These are phyloP conservation scores for Accipiter virgatus DNA, from an alignment of 2,113 vertebrate species.

Conservation along the genomic window DNA sequence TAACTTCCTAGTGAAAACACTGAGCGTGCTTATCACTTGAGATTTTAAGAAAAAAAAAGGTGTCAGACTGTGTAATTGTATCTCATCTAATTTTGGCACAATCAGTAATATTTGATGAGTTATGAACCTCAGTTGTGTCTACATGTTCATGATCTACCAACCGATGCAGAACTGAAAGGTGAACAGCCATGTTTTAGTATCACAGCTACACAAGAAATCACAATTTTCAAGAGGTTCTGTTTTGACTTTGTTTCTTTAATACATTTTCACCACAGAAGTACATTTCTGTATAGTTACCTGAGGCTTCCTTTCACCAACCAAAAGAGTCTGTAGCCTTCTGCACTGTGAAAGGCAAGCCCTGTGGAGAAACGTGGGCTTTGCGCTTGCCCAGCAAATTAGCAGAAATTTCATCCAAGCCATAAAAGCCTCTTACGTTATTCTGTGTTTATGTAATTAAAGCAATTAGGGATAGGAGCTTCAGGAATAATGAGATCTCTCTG, in stretches of 20 bases:
- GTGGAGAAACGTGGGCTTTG: background rate
- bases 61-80: constrained; percentile 34
- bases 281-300: constrained; percentile 32
- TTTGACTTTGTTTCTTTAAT: background rate
- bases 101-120: background rate
- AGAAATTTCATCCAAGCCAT: constrained; percentile 71
- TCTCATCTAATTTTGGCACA: constrained; percentile 28
- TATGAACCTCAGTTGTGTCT: background rate
- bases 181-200: constrained; percentile 3
- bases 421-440: constrained; percentile 61
- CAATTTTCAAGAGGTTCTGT: background rate
- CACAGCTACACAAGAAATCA: background rate
- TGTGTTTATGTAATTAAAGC: constrained; percentile 65
- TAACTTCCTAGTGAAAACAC: constrained; percentile 58
- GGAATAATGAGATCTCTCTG: constrained; percentile 25
- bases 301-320: constrained; percentile 55
- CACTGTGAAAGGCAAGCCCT: constrained; percentile 59
- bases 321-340: constrained; percentile 46
- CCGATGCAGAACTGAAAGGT: background rate
- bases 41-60: constrained; percentile 15
- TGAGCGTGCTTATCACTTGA: constrained; percentile 52
- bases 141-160: background rate
- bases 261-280: constrained; percentile 6
- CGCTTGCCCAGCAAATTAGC: constrained; percentile 48
- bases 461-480: constrained; percentile 45